Conservation (phyloP, 1,140 invertebrate species). For the Andricus grossulariae region DNA sequence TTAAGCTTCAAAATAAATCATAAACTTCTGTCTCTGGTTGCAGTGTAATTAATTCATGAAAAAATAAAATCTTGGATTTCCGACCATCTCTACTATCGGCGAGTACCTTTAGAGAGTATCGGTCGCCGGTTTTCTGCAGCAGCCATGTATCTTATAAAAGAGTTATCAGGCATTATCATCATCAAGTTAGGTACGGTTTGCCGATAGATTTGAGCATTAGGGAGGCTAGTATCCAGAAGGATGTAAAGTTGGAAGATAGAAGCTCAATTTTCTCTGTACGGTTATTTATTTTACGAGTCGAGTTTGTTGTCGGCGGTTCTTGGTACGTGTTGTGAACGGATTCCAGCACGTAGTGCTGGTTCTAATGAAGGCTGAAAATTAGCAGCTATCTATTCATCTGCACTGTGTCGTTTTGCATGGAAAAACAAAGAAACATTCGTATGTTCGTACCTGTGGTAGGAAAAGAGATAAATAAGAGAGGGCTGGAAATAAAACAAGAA, state of each 20-base stretch:
- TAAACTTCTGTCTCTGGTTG: too few relatives aligned
- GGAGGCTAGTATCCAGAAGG: neutral
- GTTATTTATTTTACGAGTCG: conserved; percentile 43
- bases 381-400: conserved; percentile 70
- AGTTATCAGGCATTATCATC: neutral
- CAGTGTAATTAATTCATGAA: too few relatives aligned
- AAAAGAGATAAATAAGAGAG: conserved; percentile 23
- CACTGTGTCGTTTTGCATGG: conserved; percentile 45
- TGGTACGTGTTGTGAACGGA: conserved; percentile 26
- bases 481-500: neutral
- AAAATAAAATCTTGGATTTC: neutral
- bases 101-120: neutral
- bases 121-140: neutral
- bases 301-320: conserved; percentile 19
- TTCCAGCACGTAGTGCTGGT: conserved; percentile 48
- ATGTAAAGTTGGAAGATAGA: conserved; percentile 11
- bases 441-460: conserved; percentile 17
- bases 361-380: conserved; percentile 69
- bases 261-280: conserved; percentile 41
- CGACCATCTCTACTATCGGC: neutral
- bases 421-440: conserved; percentile 44
- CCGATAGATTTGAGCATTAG: too few relatives aligned
- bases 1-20: neutral
- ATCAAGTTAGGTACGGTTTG: neutral
- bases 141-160: neutral